phyloP scores from a whole-genome alignment of 2,113 vertebrate species.

The Anoura caudifer region DNA sequence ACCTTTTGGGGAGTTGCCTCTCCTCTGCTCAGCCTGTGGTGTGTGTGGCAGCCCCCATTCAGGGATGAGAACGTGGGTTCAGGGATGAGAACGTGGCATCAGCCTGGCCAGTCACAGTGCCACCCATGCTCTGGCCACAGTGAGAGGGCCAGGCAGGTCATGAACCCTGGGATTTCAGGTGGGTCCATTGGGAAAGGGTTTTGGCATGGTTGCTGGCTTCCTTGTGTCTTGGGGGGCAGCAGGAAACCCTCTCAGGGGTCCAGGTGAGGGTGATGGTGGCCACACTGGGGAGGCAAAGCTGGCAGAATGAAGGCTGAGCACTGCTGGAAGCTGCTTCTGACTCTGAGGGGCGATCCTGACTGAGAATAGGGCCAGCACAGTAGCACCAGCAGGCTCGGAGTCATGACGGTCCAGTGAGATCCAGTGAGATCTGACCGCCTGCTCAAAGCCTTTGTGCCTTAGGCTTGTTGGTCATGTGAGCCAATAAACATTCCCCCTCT shows the following conservation, averaged over 20 bases:
- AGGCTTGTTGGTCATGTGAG: background rate
- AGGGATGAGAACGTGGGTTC: rapidly evolving
- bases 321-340: background rate
- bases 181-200: background rate
- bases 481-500: background rate
- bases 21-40: background rate
- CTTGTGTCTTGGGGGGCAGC: background rate
- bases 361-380: background rate
- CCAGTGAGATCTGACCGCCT: background rate
- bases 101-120: background rate
- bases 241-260: background rate
- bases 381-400: background rate
- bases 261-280: background rate
- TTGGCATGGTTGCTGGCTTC: background rate
- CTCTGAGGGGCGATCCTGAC: background rate
- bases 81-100: rapidly evolving
- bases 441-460: background rate
- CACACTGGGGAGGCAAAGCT: background rate
- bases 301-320: rapidly evolving
- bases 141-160: background rate
- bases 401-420: too few relatives aligned
- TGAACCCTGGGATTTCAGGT: background rate
- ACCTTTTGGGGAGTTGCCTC: background rate
- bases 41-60: background rate
- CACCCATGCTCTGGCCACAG: too few relatives aligned